Percentiles rank a stretch among this genome's conserved stretches.
Conservation (phyloP, 92 coral and sea anemone genomes). For the Meandrina meandrites region DNA sequence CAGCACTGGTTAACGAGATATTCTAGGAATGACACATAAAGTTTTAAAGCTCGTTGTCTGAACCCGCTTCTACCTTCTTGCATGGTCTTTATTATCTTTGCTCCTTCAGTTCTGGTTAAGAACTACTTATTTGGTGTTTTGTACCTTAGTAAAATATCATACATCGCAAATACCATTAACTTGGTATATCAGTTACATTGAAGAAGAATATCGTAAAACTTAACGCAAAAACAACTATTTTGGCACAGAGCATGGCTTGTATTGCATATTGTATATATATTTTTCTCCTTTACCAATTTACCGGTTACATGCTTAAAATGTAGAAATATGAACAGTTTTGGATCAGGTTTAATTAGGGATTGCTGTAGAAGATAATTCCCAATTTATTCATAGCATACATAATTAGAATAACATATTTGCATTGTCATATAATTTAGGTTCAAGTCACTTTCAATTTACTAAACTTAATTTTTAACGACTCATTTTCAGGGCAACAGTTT, state of each 20-base stretch:
- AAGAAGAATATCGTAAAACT: background rate
- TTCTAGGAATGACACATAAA: background rate
- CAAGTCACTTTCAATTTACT: background rate
- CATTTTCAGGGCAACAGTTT: background rate
- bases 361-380: background rate
- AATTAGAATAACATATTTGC: background rate
- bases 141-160: background rate
- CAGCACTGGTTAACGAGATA: background rate
- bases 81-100: too few relatives aligned
- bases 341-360: background rate
- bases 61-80: background rate
- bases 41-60: background rate
- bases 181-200: background rate
- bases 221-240: background rate
- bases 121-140: background rate
- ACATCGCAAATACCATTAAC: background rate
- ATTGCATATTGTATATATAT: background rate
- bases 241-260: background rate
- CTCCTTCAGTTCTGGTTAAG: background rate
- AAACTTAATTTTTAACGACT: background rate
- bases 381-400: background rate
- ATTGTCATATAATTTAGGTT: background rate
- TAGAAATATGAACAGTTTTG: background rate
- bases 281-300: background rate
- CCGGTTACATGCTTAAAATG: background rate